Conservation (phyloP, 2,113 vertebrate genomes). For the Muntiacus reevesi region DNA sequence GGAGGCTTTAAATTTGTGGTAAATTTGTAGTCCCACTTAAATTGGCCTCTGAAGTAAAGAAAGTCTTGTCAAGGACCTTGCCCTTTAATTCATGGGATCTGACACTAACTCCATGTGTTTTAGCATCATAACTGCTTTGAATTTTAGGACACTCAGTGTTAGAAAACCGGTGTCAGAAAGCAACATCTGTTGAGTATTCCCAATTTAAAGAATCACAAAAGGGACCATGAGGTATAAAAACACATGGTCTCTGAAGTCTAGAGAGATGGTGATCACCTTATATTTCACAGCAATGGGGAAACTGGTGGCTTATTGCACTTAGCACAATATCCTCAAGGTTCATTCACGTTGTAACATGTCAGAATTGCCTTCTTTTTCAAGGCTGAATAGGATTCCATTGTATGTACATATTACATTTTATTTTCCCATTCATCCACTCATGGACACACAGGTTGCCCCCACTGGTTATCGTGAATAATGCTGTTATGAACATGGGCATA, state of each 20-base stretch:
- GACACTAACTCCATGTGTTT: neutral
- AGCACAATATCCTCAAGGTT: neutral
- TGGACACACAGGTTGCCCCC: neutral
- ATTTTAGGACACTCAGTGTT: neutral
- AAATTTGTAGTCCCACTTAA: neutral
- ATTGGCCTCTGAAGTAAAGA: neutral
- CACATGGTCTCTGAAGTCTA: neutral
- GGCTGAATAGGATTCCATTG: neutral
- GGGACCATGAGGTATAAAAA: neutral
- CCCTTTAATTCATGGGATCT: neutral
- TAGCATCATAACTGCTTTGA: neutral
- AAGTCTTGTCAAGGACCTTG: neutral
- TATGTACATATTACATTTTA: neutral
- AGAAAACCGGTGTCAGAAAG: neutral
- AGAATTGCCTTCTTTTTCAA: neutral
- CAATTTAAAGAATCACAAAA: neutral
- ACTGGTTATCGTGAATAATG: neutral
- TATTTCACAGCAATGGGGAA: neutral
- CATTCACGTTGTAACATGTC: neutral
- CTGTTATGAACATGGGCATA: rapidly evolving
- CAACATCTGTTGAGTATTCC: neutral
- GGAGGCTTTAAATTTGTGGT: neutral
- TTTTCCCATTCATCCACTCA: neutral
- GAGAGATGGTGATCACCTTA: neutral
- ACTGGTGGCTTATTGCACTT: neutral